phyloP scores from a whole-genome alignment of 1,140 invertebrate species.

The Parapsyche elsis region DNA sequence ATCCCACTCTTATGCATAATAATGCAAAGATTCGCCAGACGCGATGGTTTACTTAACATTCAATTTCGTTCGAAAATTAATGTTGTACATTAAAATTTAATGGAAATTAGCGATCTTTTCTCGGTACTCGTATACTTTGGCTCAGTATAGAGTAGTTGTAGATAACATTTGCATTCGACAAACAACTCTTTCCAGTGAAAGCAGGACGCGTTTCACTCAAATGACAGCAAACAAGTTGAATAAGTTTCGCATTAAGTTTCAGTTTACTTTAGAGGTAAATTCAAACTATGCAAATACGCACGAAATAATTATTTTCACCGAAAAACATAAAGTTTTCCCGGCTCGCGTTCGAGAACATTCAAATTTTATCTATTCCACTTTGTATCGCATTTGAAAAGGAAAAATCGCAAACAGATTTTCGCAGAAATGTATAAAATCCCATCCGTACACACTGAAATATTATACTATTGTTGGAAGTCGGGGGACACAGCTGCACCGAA shows the following conservation, averaged over 20 bases:
- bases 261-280: neutral
- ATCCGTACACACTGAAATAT: neutral
- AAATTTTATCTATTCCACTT: too few species aligned
- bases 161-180: neutral
- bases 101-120: too few species aligned
- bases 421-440: neutral
- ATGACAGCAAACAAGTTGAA: conserved; percentile 20
- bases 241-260: conserved; percentile 16
- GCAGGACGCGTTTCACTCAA: neutral
- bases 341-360: too few species aligned
- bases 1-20: neutral
- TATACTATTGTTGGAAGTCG: neutral
- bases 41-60: too few species aligned
- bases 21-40: too few species aligned
- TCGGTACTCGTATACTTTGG: neutral
- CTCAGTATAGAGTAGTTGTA: neutral
- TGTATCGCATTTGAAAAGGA: neutral
- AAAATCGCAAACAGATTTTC: neutral
- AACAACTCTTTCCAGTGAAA: conserved; percentile 6
- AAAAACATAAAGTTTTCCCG: too few species aligned
- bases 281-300: neutral
- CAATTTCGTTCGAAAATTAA: too few species aligned
- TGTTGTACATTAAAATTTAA: too few species aligned
- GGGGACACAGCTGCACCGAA: conserved; percentile 16
- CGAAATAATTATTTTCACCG: neutral